A percentile compares a stretch with the other conserved stretches of the same genome.
Evolutionary conservation across 1,140 invertebrate species (phyloP).

Genomic region (Bombus superbus): DNA sequence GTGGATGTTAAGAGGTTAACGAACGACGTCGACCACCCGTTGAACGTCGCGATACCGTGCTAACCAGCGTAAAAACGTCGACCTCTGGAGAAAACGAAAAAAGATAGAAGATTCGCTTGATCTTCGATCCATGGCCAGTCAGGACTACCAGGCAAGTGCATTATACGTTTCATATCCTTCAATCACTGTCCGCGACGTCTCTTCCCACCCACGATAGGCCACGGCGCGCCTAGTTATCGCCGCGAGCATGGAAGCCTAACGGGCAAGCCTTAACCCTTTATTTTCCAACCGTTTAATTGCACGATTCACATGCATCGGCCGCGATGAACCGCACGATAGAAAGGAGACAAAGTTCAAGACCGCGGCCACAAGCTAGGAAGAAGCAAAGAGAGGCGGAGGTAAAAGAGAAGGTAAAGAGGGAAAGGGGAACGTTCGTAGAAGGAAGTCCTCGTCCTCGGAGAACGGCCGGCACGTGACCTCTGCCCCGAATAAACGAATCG

Average conservation of each 20-base stretch:
- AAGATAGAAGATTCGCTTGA: neutral
- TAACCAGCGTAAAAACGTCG: neutral
- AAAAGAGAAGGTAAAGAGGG: neutral
- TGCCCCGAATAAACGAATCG: constrained; percentile 64
- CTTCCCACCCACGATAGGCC: constrained; percentile 35
- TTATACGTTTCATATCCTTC: constrained; percentile 31
- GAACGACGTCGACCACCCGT: neutral
- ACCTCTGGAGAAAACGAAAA: neutral
- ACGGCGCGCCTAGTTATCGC: constrained; percentile 5
- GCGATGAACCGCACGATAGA: constrained; percentile 44
- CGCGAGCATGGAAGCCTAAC: constrained; percentile 42
- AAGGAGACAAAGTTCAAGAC: constrained; percentile 47
- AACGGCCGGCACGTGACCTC: constrained; percentile 49
- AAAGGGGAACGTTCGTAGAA: constrained; percentile 1
- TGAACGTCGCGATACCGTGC: too few species aligned
- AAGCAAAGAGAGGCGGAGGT: neutral
- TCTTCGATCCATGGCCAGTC: neutral
- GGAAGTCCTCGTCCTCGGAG: constrained; percentile 23
- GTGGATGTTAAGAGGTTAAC: neutral
- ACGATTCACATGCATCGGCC: constrained; percentile 38
- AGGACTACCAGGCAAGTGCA: constrained; percentile 8
- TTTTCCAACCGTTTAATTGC: constrained; percentile 54
- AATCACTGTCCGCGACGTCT: constrained; percentile 17
- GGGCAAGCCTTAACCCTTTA: constrained; percentile 40
- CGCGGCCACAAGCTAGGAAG: neutral